Conservation (phyloP, 2,888 invertebrate genomes). For the Rhingia campestris region DNA sequence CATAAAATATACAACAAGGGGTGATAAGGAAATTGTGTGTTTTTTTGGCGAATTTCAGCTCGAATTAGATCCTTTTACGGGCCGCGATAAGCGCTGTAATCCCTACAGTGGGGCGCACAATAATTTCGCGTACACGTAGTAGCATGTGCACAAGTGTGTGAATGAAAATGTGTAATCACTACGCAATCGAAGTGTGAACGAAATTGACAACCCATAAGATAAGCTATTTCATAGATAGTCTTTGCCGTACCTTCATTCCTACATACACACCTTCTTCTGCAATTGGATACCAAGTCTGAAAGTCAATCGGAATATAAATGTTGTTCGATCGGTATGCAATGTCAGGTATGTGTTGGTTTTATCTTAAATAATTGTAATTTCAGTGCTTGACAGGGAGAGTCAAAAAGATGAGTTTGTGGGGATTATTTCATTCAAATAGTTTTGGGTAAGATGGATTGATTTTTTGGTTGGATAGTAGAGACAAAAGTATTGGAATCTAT, state of each 20-base stretch:
- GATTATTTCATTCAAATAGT: no score
- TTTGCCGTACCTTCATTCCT: neutral
- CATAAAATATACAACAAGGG: neutral
- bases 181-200: constrained; percentile 33
- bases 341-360: constrained; percentile 78
- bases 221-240: constrained; percentile 31
- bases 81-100: constrained; percentile 55
- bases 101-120: constrained; percentile 30
- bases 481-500: no score
- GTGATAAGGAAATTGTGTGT: constrained; percentile 33
- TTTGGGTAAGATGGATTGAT: no score
- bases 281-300: constrained; percentile 52
- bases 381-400: neutral
- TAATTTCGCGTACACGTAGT: constrained; percentile 10
- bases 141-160: constrained; percentile 27
- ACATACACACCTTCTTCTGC: neutral
- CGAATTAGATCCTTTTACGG: constrained; percentile 45
- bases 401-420: neutral
- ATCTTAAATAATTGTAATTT: neutral
- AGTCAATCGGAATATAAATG: constrained; percentile 75
- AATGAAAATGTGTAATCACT: constrained; percentile 52
- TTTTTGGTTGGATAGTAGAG: no score
- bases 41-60: constrained; percentile 14
- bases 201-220: constrained; percentile 50
- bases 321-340: constrained; percentile 81